Percentiles rank a stretch among this genome's conserved stretches.
Evolutionary conservation across 2,797 vertebrate genomes (phyloP).

Genomic region (Chrysocyon brachyurus): DNA sequence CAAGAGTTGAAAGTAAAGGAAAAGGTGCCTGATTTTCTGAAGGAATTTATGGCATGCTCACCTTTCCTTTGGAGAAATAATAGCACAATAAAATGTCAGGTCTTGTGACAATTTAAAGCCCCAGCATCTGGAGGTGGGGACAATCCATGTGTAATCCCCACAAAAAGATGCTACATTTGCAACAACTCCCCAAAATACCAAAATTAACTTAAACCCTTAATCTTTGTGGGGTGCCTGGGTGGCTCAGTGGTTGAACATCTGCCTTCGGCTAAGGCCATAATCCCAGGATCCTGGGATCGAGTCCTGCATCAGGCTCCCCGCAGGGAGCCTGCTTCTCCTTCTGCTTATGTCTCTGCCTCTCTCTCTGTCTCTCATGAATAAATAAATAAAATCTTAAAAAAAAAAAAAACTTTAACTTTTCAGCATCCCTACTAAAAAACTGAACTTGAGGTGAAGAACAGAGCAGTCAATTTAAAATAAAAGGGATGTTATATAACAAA

Average conservation of each 20-base stretch:
- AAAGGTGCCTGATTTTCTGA: not conserved
- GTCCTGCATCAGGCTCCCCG: too few relatives aligned
- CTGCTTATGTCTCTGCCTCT: too few relatives aligned
- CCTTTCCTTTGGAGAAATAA: not conserved
- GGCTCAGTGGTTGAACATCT: too few relatives aligned
- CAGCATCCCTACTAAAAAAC: not conserved
- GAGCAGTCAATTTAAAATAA: not conserved
- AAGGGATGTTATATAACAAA: not conserved
- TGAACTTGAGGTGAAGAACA: conserved; percentile 29
- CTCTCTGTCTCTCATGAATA: too few relatives aligned
- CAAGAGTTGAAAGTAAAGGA: not conserved
- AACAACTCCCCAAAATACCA: not conserved
- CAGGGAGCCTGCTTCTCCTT: too few relatives aligned
- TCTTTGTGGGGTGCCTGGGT: not conserved
- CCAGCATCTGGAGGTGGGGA: not conserved
- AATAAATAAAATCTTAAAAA: too few relatives aligned
- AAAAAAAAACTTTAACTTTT: not conserved
- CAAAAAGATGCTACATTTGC: not conserved
- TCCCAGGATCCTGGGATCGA: too few relatives aligned
- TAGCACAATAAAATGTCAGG: not conserved
- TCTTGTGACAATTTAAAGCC: not conserved
- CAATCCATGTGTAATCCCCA: not conserved
- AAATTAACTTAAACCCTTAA: not conserved
- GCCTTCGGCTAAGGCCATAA: too few relatives aligned
- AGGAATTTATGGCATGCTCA: not conserved